Percentiles rank a stretch among this genome's conserved stretches.
These are phyloP conservation scores for Syritta pipiens DNA, from an alignment of 2,888 invertebrate genomes.

Conservation along the genomic window DNA sequence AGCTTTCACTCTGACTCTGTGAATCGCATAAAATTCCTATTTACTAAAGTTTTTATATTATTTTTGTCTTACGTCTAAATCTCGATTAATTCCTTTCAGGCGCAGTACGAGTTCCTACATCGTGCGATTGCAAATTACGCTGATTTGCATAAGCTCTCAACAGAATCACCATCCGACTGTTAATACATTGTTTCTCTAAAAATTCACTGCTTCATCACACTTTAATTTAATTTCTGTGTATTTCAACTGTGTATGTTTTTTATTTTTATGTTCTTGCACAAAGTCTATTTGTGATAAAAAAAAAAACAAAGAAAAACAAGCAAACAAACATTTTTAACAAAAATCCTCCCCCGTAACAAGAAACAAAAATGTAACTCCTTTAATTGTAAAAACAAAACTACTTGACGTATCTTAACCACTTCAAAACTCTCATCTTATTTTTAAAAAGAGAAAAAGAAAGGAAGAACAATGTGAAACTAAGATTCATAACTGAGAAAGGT, in stretches of 20 bases:
- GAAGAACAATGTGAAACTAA: conserved; percentile 19
- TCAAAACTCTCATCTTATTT: conserved; percentile 36
- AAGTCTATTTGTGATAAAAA: conserved; percentile 62
- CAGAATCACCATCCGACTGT: conserved; percentile 74
- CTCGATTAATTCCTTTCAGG: conserved; percentile 80
- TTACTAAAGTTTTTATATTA: no score
- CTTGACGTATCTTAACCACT: no score
- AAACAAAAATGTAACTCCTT: not conserved
- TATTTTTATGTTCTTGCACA: conserved; percentile 52
- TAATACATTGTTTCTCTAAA: conserved; percentile 60
- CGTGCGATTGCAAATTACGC: conserved; percentile 94
- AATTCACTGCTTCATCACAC: conserved; percentile 39
- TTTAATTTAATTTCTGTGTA: conserved; percentile 40
- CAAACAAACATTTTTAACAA: not conserved
- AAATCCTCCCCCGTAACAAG: not conserved
- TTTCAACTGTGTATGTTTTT: conserved; percentile 46
- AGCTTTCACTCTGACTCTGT: not conserved
- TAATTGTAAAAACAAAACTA: no score
- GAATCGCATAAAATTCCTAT: no score
- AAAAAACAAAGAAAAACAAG: conserved; percentile 13
- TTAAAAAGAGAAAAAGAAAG: conserved; percentile 35
- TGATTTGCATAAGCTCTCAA: conserved; percentile 88
- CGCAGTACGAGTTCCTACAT: conserved; percentile 95
- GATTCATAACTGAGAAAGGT: conserved; percentile 19
- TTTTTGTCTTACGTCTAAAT: not conserved